phyloP scores from a whole-genome alignment of 2,113 vertebrate species.

The Miniopterus natalensis region DNA sequence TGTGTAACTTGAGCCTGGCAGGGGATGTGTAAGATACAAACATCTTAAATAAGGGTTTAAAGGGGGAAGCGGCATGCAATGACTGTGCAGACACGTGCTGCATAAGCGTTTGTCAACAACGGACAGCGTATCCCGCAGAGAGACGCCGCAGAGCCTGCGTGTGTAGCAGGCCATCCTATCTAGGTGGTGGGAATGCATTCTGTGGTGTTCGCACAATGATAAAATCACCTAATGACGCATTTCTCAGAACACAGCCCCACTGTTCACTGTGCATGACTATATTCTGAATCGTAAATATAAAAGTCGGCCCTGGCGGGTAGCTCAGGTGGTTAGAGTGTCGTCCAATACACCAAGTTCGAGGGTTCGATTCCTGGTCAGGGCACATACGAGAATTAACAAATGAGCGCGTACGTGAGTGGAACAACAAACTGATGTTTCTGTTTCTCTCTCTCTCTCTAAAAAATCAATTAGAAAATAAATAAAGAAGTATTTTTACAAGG shows the following conservation, averaged over 20 bases:
- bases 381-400: no score
- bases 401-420: no score
- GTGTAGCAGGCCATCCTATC: neutral
- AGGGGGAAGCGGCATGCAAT: neutral
- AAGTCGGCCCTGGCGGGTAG: neutral
- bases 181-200: neutral
- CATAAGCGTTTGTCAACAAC: no score
- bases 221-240: neutral
- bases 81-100: no score
- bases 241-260: neutral
- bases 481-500: neutral
- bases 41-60: neutral
- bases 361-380: no score
- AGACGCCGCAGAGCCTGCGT: neutral
- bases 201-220: no score
- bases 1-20: conserved; percentile 10
- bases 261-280: neutral
- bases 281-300: neutral
- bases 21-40: neutral
- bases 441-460: no score
- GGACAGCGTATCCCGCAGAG: neutral
- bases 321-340: no score
- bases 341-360: neutral
- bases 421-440: no score
- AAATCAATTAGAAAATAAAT: neutral